These are phyloP conservation scores for Platycheirus rosarum DNA, from an alignment of 2,888 invertebrate genomes.

Conservation along the genomic window DNA sequence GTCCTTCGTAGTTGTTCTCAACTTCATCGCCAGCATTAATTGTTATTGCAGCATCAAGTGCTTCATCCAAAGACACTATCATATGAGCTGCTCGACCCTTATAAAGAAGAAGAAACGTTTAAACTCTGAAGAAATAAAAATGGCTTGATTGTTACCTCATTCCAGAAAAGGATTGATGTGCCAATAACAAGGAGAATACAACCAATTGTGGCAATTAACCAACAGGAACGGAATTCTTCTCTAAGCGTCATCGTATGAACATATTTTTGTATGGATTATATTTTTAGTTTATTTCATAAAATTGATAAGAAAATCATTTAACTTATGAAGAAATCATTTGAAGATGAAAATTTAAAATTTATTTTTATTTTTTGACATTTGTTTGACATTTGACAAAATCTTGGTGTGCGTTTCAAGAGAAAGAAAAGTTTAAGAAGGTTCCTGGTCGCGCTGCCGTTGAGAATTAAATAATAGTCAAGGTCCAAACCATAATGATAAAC, in stretches of 20 bases:
- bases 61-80: slow-evolving; percentile 90
- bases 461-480: not conserved
- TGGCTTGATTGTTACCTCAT: slow-evolving; percentile 87
- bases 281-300: slow-evolving; percentile 16
- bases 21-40: slow-evolving; percentile 88
- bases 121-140: not conserved
- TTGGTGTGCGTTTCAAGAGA: not conserved
- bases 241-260: slow-evolving; percentile 75
- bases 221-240: slow-evolving; percentile 82
- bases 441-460: not conserved
- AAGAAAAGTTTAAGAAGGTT: not conserved
- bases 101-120: not conserved
- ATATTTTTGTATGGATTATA: slow-evolving; percentile 9
- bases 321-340: no score
- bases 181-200: slow-evolving; percentile 86
- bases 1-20: slow-evolving; percentile 88
- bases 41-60: slow-evolving; percentile 84
- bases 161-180: slow-evolving; percentile 90
- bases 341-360: no score
- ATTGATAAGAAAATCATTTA: not conserved
- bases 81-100: slow-evolving; percentile 91
- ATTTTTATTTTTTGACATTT: not conserved
- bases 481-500: slow-evolving; percentile 1
- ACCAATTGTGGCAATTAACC: slow-evolving; percentile 89
- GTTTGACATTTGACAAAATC: not conserved